Conservation (phyloP, 2,888 invertebrate species). For the Tinea semifulvella region DNA sequence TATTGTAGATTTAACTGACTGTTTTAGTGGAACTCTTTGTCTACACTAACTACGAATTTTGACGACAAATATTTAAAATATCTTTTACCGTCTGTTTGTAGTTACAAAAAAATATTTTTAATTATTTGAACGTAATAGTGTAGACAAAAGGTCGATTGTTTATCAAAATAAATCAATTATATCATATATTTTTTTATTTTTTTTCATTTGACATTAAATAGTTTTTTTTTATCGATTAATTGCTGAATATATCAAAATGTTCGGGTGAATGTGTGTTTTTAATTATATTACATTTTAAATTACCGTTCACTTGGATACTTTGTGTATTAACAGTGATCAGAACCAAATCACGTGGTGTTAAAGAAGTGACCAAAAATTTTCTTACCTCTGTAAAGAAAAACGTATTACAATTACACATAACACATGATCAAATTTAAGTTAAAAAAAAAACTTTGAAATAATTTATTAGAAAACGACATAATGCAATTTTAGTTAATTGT, state of each 20-base stretch:
- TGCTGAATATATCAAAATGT: constrained; percentile 6
- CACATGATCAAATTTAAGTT: too few species aligned
- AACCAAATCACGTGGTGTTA: constrained; percentile 54
- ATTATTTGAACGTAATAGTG: background rate
- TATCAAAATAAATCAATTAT: background rate
- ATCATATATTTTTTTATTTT: background rate
- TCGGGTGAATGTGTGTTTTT: background rate
- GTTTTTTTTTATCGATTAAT: background rate
- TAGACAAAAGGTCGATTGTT: too few species aligned
- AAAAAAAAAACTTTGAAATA: too few species aligned
- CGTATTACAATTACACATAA: too few species aligned
- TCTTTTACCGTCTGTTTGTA: background rate
- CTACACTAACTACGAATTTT: background rate
- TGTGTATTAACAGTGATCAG: constrained; percentile 50
- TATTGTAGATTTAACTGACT: constrained; percentile 6
- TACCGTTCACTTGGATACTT: background rate
- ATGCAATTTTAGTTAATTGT: too few species aligned
- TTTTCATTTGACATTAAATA: constrained; percentile 5
- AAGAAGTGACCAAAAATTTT: constrained; percentile 43
- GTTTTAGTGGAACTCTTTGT: background rate
- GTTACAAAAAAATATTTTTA: background rate
- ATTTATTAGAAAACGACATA: too few species aligned
- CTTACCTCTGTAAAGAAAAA: background rate
- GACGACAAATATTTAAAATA: background rate
- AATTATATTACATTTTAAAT: too few species aligned